A percentile compares a stretch with the other conserved stretches of the same genome.
phyloP scores from a whole-genome alignment of 2,888 invertebrate genomes.

The Amaurobius ferox region DNA sequence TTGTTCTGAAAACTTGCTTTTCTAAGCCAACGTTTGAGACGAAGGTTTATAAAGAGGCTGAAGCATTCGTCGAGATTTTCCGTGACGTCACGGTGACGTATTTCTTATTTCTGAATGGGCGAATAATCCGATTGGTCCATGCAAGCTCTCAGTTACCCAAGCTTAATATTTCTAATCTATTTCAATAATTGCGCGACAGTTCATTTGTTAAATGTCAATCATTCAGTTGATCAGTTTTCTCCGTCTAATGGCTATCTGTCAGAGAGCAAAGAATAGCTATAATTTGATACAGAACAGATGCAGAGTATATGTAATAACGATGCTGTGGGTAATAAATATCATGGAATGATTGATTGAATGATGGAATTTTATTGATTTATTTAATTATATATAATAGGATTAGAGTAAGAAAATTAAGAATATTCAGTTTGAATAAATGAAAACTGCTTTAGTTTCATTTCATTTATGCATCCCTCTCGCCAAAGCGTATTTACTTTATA shows the following conservation, averaged over 20 bases:
- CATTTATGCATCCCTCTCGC: too few relatives aligned
- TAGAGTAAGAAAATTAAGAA: too few relatives aligned
- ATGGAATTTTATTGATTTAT: too few relatives aligned
- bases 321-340: too few relatives aligned
- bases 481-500: too few relatives aligned
- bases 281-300: too few relatives aligned
- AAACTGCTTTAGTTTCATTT: too few relatives aligned
- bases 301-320: too few relatives aligned
- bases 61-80: neutral
- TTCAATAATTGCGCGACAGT: neutral
- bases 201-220: conserved; percentile 1
- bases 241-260: neutral
- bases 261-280: too few relatives aligned
- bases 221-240: neutral
- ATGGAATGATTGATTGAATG: too few relatives aligned
- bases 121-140: neutral
- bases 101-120: neutral
- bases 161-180: neutral
- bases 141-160: neutral
- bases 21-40: neutral
- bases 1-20: neutral
- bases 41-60: neutral
- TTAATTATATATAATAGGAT: too few relatives aligned
- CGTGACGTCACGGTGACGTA: neutral
- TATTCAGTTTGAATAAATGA: too few relatives aligned